These are phyloP conservation scores for Scaptomyza polygonia DNA, from an alignment of 2,888 invertebrate species.

Conservation along the genomic window DNA sequence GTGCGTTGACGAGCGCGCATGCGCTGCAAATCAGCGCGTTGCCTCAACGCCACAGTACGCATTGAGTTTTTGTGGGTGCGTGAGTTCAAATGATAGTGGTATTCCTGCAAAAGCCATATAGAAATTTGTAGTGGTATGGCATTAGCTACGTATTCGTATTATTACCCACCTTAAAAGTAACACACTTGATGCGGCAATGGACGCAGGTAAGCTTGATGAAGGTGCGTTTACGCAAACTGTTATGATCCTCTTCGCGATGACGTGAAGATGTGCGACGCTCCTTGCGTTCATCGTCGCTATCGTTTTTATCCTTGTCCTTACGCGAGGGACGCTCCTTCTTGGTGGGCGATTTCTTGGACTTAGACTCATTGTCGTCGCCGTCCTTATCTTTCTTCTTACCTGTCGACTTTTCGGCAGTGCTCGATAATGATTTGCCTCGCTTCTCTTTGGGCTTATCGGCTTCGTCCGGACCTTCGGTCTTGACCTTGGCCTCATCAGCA, in stretches of 20 bases:
- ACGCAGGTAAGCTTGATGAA: conserved; percentile 91
- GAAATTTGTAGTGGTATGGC: neutral
- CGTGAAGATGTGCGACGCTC: conserved; percentile 65
- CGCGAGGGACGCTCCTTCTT: conserved; percentile 74
- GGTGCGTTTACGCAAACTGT: conserved; percentile 67
- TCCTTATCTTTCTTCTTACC: conserved; percentile 84
- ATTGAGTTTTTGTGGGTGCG: conserved; percentile 90
- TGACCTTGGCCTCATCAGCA: conserved; percentile 66
- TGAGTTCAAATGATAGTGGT: conserved; percentile 90
- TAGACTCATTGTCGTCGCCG: conserved; percentile 78
- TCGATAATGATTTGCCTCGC: conserved; percentile 55
- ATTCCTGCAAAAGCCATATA: conserved; percentile 85
- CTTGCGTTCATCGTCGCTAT: conserved; percentile 80
- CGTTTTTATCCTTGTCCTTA: conserved; percentile 81
- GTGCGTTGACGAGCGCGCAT: conserved; percentile 92
- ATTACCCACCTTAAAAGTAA: conserved; percentile 88
- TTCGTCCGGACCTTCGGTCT: conserved; percentile 83
- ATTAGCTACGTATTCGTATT: neutral
- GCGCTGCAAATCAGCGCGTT: conserved; percentile 89
- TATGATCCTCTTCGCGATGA: conserved; percentile 76
- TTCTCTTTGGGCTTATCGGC: conserved; percentile 76
- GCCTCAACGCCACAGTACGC: conserved; percentile 90
- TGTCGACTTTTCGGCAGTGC: conserved; percentile 63
- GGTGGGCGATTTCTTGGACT: conserved; percentile 66
- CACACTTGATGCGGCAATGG: conserved; percentile 90